Conservation (phyloP, 1,140 invertebrate genomes). For the Bombus sibiricus region DNA sequence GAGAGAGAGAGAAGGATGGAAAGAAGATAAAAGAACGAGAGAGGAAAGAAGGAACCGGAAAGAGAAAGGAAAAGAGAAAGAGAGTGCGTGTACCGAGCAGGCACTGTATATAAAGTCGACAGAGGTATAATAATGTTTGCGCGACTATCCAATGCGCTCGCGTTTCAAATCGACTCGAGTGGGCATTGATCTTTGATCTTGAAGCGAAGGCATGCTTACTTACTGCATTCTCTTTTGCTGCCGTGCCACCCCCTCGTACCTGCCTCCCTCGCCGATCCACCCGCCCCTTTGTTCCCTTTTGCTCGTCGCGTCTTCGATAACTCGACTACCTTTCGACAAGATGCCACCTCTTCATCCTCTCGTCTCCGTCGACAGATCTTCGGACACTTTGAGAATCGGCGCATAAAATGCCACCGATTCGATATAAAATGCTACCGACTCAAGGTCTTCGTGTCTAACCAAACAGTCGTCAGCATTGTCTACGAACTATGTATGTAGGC, state of each 20-base stretch:
- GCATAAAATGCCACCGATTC: neutral
- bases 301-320: neutral
- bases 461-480: neutral
- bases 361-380: neutral
- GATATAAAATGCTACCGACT: neutral
- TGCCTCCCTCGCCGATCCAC: neutral
- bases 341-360: constrained; percentile 10
- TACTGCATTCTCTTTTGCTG: constrained; percentile 58
- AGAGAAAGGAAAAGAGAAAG: neutral
- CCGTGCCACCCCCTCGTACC: constrained; percentile 37
- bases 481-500: no score
- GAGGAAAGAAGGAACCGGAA: neutral
- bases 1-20: neutral
- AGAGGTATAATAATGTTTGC: constrained; percentile 71
- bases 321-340: constrained; percentile 16
- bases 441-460: neutral
- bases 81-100: constrained; percentile 53
- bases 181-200: constrained; percentile 71
- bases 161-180: constrained; percentile 69
- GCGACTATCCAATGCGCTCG: constrained; percentile 65
- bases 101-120: constrained; percentile 68
- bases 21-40: neutral
- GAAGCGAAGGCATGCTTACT: constrained; percentile 58
- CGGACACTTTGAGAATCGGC: neutral
- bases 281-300: neutral